phyloP scores from a whole-genome alignment of 2,888 invertebrate species.

The Tuta absoluta region DNA sequence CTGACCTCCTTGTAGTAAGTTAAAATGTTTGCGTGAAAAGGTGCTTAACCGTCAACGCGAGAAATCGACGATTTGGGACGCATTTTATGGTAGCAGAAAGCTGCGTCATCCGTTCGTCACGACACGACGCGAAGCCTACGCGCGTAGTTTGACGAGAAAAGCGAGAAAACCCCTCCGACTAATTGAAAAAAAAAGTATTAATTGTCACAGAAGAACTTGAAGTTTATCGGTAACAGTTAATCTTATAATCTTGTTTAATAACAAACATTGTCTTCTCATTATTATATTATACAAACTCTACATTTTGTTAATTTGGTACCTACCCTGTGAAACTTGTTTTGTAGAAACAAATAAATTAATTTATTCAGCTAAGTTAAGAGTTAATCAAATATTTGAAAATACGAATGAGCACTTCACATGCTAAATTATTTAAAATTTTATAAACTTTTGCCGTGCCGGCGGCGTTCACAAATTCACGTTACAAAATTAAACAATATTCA shows the following conservation, averaged over 20 bases:
- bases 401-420: conserved; percentile 18
- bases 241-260: no score
- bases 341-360: not conserved
- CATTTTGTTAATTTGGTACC: no score
- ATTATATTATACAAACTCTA: no score
- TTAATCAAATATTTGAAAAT: not conserved
- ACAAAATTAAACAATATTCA: conserved; percentile 9
- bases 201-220: no score
- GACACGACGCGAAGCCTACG: conserved; percentile 34
- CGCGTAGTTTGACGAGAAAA: conserved; percentile 13
- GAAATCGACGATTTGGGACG: conserved; percentile 72
- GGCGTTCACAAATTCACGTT: conserved; percentile 13
- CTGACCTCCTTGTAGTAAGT: conserved; percentile 74
- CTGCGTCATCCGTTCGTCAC: conserved; percentile 37
- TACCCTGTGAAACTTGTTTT: no score
- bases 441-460: not conserved
- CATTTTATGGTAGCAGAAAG: conserved; percentile 62
- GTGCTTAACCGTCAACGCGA: conserved; percentile 55
- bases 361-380: not conserved
- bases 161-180: not conserved
- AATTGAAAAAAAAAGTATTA: not conserved
- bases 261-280: no score
- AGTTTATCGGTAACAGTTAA: no score
- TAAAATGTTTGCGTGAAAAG: conserved; percentile 74
- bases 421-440: not conserved